phyloP scores from a whole-genome alignment of 2,113 vertebrate genomes.

The Motacilla alba region DNA sequence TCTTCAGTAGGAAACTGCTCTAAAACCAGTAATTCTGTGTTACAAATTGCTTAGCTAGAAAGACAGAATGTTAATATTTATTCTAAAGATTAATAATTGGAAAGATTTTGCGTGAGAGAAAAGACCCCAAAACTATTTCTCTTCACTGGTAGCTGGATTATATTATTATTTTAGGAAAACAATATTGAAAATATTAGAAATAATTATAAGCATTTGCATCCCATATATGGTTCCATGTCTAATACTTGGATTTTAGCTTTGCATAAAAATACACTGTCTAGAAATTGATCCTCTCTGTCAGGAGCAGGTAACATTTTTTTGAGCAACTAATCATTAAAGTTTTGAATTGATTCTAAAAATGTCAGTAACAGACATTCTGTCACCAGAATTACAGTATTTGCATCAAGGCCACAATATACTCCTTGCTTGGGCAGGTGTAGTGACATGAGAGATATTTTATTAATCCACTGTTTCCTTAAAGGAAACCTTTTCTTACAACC shows the following conservation, averaged over 20 bases:
- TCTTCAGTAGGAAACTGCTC: not conserved
- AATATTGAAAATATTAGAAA: not conserved
- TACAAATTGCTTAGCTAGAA: not conserved
- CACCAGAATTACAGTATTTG: not conserved
- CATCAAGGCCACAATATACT: not conserved
- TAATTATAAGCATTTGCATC: not conserved
- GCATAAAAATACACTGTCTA: not conserved
- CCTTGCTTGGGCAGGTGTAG: not conserved
- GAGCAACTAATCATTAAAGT: not conserved
- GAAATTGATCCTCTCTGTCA: not conserved
- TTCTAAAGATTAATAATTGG: not conserved
- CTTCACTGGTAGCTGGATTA: not conserved
- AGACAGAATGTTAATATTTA: not conserved
- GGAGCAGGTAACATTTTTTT: not conserved
- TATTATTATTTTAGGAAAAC: not conserved
- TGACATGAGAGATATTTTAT: not conserved
- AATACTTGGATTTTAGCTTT: not conserved
- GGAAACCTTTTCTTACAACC: not conserved
- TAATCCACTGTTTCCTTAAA: not conserved
- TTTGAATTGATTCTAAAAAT: not conserved
- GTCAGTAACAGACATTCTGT: not conserved
- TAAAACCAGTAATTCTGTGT: not conserved
- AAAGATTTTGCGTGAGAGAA: not conserved
- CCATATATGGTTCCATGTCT: not conserved
- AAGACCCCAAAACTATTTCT: not conserved